These are phyloP conservation scores for Endotricha flammealis DNA, from an alignment of 2,888 invertebrate genomes.

Conservation along the genomic window DNA sequence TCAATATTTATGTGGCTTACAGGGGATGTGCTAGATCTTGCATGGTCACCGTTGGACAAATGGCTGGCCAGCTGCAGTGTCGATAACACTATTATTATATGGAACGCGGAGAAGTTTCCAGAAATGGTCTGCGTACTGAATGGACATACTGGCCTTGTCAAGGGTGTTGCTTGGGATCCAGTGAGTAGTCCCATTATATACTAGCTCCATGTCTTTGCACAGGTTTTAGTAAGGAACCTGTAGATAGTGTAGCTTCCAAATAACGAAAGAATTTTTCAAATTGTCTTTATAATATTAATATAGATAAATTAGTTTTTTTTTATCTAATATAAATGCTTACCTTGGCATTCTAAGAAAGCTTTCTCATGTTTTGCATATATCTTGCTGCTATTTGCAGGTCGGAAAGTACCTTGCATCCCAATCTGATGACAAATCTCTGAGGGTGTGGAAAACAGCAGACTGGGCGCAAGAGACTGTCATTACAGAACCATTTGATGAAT, in stretches of 20 bases:
- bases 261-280: too few relatives aligned
- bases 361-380: conserved; percentile 5
- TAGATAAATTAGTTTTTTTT: too few relatives aligned
- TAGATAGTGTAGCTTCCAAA: too few relatives aligned
- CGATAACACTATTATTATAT: conserved; percentile 97
- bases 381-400: conserved; percentile 61
- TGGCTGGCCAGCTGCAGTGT: conserved; percentile 98
- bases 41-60: conserved; percentile 96
- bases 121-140: conserved; percentile 89
- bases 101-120: conserved; percentile 95
- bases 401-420: conserved; percentile 98
- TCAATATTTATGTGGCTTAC: too few relatives aligned
- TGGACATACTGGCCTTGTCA: conserved; percentile 95
- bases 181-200: conserved; percentile 59
- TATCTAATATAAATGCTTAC: too few relatives aligned
- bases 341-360: too few relatives aligned
- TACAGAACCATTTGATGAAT: conserved; percentile 94
- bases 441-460: conserved; percentile 97
- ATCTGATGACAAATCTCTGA: conserved; percentile 95
- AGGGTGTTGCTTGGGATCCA: conserved; percentile 99
- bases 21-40: conserved; percentile 94
- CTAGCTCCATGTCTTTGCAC: too few relatives aligned
- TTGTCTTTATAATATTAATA: too few relatives aligned
- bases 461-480: conserved; percentile 94
- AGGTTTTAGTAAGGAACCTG: too few relatives aligned